Conservation (phyloP, 2,888 invertebrate genomes). For the Bursaphelenchus okinawaensis region DNA sequence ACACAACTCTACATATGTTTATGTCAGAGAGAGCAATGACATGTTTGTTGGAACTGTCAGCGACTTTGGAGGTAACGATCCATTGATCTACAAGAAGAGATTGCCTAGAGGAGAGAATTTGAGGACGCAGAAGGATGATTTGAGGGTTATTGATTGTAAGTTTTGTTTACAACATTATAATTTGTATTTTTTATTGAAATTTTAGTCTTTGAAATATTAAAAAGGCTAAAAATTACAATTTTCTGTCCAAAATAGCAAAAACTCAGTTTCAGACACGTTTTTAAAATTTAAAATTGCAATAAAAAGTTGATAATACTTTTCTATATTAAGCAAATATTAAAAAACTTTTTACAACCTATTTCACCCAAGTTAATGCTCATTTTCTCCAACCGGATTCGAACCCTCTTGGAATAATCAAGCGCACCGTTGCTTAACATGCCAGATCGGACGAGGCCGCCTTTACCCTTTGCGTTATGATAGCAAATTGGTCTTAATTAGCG, state of each 20-base stretch:
- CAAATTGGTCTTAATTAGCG: not conserved
- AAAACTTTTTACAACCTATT: too few species aligned
- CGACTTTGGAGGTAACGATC: slow-evolving; percentile 89
- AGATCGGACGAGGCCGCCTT: too few species aligned
- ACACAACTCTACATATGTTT: slow-evolving; percentile 79
- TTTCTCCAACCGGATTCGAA: too few species aligned
- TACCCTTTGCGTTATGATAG: too few species aligned
- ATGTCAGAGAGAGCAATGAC: slow-evolving; percentile 52
- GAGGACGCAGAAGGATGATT: slow-evolving; percentile 84
- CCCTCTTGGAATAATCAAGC: too few species aligned
- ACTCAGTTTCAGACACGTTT: too few species aligned
- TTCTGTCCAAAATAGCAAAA: too few species aligned
- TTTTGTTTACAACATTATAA: slow-evolving; percentile 16
- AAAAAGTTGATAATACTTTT: not conserved
- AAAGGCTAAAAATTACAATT: not conserved
- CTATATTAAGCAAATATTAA: too few species aligned
- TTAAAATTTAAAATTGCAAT: not conserved
- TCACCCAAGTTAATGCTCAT: too few species aligned
- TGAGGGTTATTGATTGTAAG: slow-evolving; percentile 84
- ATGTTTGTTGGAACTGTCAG: slow-evolving; percentile 59
- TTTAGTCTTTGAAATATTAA: not conserved
- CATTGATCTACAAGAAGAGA: slow-evolving; percentile 83
- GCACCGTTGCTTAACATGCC: too few species aligned
- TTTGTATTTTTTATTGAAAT: slow-evolving; percentile 1
- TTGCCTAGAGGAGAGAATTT: slow-evolving; percentile 59